Evolutionary conservation across 2,888 invertebrate genomes (phyloP).

Genomic region (Callinectes sapidus): DNA sequence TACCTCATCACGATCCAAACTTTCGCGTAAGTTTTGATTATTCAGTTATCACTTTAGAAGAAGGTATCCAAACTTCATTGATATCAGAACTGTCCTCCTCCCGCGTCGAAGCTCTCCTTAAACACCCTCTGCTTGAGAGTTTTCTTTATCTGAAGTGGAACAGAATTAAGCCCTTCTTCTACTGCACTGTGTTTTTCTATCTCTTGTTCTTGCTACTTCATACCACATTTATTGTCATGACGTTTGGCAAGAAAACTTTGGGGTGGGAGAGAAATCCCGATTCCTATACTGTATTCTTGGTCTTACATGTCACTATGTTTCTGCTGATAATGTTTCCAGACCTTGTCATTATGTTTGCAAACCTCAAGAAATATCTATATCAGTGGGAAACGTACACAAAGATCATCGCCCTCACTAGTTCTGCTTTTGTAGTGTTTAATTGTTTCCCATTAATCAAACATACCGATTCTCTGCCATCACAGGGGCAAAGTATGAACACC

Average conservation of each 20-base stretch:
- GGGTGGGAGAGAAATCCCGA: constrained; percentile 40
- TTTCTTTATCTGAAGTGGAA: constrained; percentile 80
- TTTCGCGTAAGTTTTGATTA: constrained; percentile 79
- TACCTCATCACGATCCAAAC: constrained; percentile 76
- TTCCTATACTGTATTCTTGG: constrained; percentile 36
- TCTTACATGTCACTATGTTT: constrained; percentile 79
- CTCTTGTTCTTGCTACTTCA: constrained; percentile 78
- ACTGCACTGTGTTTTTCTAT: constrained; percentile 78
- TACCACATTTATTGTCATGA: constrained; percentile 77
- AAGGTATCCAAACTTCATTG: constrained; percentile 79
- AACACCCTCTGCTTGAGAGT: constrained; percentile 80
- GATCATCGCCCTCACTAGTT: constrained; percentile 76
- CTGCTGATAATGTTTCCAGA: constrained; percentile 74
- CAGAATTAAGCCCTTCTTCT: constrained; percentile 79
- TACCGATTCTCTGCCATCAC: not conserved
- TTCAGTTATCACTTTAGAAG: constrained; percentile 76
- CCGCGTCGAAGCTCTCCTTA: constrained; percentile 78
- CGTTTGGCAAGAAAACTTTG: constrained; percentile 39
- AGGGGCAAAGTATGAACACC: not conserved
- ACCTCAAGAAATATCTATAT: constrained; percentile 77
- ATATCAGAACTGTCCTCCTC: constrained; percentile 78
- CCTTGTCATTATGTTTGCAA: constrained; percentile 66
- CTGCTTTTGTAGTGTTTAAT: constrained; percentile 77
- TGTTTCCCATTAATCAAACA: not conserved
- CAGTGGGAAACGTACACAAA: constrained; percentile 81